A percentile compares a stretch with the other conserved stretches of the same genome.
These are phyloP conservation scores for Halictus quadricinctus DNA, from an alignment of 2,888 invertebrate species.

Conservation along the genomic window DNA sequence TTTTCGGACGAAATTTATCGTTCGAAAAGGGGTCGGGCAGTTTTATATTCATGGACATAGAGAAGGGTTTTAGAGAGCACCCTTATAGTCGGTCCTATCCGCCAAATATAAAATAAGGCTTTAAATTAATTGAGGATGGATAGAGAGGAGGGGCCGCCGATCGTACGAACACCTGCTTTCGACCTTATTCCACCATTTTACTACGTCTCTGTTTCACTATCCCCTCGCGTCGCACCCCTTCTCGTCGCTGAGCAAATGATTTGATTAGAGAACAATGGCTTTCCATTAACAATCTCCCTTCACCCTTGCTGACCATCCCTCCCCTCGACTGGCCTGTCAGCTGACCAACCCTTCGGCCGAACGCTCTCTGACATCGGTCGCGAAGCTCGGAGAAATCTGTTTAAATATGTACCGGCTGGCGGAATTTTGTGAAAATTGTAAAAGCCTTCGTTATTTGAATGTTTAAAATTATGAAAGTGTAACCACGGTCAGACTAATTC, in stretches of 20 bases:
- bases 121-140: conserved; percentile 19
- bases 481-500: not conserved
- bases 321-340: conserved; percentile 75
- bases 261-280: conserved; percentile 82
- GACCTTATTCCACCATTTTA: conserved; percentile 41
- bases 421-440: not conserved
- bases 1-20: not conserved
- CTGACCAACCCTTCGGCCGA: conserved; percentile 68
- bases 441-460: not conserved
- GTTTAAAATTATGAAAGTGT: too few species aligned
- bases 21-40: not conserved
- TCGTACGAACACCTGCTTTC: conserved; percentile 59
- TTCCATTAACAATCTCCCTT: conserved; percentile 80
- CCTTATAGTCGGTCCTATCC: not conserved
- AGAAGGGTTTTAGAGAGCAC: not conserved
- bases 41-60: not conserved
- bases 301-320: conserved; percentile 56
- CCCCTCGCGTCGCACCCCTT: conserved; percentile 62
- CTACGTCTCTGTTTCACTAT: conserved; percentile 39
- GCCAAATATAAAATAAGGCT: not conserved
- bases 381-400: conserved; percentile 55
- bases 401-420: conserved; percentile 53
- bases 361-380: conserved; percentile 46
- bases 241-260: conserved; percentile 79
- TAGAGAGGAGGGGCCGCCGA: conserved; percentile 25